phyloP scores from a whole-genome alignment of 2,888 invertebrate genomes.

The Caenorhabditis imperialis region DNA sequence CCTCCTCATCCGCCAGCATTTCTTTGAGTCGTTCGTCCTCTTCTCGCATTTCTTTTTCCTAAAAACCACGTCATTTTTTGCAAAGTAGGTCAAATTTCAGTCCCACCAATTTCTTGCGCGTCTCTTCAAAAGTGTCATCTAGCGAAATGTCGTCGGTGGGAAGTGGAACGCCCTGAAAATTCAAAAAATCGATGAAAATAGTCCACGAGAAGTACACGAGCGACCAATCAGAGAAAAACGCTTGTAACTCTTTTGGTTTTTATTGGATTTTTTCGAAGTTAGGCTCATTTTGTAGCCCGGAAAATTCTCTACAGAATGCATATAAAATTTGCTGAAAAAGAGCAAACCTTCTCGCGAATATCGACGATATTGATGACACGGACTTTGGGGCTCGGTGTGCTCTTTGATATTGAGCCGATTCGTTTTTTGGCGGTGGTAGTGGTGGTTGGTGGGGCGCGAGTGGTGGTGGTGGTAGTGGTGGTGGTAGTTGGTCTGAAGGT shows the following conservation, averaged over 20 bases:
- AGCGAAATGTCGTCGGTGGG: constrained; percentile 46
- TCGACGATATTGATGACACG: constrained; percentile 45
- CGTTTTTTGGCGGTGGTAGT: constrained; percentile 17
- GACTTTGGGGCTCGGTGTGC: constrained; percentile 5
- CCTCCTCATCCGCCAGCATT: constrained; percentile 61
- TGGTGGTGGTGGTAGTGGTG: constrained; percentile 18
- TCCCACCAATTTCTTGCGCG: constrained; percentile 53
- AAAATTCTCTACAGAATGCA: no score
- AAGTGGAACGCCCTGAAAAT: constrained; percentile 45
- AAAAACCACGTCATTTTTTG: constrained; percentile 14
- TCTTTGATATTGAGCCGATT: no score
- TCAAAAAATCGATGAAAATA: no score
- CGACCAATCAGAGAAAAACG: no score
- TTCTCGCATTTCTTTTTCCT: constrained; percentile 60
- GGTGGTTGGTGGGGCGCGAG: constrained; percentile 6
- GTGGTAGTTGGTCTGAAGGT: constrained; percentile 4
- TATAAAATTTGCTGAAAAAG: no score
- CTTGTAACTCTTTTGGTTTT: no score
- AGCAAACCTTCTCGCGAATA: constrained; percentile 41
- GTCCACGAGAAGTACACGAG: no score
- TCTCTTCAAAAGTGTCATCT: constrained; percentile 58
- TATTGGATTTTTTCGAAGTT: no score
- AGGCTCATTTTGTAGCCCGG: no score
- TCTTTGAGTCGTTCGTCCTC: constrained; percentile 58
- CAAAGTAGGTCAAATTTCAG: no score